Base-by-base conservation (phyloP, 2,113 vertebrate species). In the Leucopsar rothschildi region DNA sequence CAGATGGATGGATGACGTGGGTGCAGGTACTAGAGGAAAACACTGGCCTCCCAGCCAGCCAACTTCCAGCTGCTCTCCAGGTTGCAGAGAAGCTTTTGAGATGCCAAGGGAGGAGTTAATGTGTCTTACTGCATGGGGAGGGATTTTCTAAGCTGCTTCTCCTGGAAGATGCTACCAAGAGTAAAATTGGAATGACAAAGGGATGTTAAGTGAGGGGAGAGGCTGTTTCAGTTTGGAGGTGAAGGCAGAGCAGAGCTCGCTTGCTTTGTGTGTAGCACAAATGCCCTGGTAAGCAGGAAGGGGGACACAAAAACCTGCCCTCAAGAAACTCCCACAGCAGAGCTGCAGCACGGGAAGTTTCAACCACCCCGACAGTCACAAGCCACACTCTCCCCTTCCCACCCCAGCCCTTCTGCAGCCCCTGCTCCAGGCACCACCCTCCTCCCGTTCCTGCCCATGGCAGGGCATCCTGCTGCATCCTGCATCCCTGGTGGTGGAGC, bases 361-460 rank as follows among this genome's bases (percentile, higher is more conserved):
- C 11, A 64, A 33, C 73, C 56, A 31, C 2, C 6, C 24, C 0
- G 0, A 37, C 0, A 12, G 60, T 2, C 73, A 37, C 28, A 44
- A 76, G 70, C 61, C 56, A 6, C 0, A 0, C 19, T 91, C 53
- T 27, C 50, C 27, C 28, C 42, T 37, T 29, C 52, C 68, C 59
- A 28, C 11, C 18, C 17, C 33, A 35, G 16, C 49, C 20, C 14
- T 3, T 27, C 68, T 39, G 53, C 70, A 49, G 10, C 5, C 25
- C 20, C 33, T 18, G 27, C 86, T 16, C 18, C 2, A 64, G 66
- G 29, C 25, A 31, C 56, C 57, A 39, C n/a, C 59, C 25, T 69
- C 31, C 18, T 59, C 15, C 47, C 4, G 0, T 21, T 40, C 4
- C 50, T 6, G 7, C 24, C 8, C 33, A 17, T 15, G 8, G 6